Base-by-base conservation (phyloP, 2,113 vertebrate species). In the Passerina amoena region DNA sequence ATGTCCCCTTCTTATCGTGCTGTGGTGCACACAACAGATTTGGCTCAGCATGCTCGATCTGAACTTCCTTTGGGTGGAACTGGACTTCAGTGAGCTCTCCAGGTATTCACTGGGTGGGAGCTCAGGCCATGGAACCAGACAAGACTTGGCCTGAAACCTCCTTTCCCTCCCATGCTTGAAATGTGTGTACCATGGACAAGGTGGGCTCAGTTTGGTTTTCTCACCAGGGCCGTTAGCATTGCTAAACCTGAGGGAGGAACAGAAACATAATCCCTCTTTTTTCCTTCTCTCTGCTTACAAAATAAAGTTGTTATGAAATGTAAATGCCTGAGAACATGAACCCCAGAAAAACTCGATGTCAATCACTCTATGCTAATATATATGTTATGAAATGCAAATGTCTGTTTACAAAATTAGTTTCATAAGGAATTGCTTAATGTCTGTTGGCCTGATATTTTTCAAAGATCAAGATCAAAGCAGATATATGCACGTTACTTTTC, bases 351-450 rank as follows among this genome's bases (percentile, higher is more conserved):
- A 15, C 61, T 44, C n/a, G 17, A 9, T 75, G 78, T 56, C 54
- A 51, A 48, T 90, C 45, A 51, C 54, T 60, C 42, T 86, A 11
- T 56, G n/a, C 28, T 93, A 82, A 92, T 47, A 28, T 56, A 44
- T 47, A 48, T 51, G 27, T 44, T 64, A 65, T 71, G 45, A 90
- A 82, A 81, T 71, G 31, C 31, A 69, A 56, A 59, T 44, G 5
- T 31, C 38, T 85, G 47, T 47, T 82, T 76, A 77, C 70, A 95
- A 97, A 96, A 96, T 87, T 69, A 85, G 33, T 81, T 63, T 77
- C 65, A 94, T 73, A 89, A 61, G 37, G 31, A 64, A 90, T 94
- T 96, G 56, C 94, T 96, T 93, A 81, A 80, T 11, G n/a, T 93
- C 57, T 60, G 57, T 76, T 94, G 86, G 79, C 59, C 31, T 64